Conservation (phyloP, 1,140 invertebrate species). For the Leguminivora glycinivorella region DNA sequence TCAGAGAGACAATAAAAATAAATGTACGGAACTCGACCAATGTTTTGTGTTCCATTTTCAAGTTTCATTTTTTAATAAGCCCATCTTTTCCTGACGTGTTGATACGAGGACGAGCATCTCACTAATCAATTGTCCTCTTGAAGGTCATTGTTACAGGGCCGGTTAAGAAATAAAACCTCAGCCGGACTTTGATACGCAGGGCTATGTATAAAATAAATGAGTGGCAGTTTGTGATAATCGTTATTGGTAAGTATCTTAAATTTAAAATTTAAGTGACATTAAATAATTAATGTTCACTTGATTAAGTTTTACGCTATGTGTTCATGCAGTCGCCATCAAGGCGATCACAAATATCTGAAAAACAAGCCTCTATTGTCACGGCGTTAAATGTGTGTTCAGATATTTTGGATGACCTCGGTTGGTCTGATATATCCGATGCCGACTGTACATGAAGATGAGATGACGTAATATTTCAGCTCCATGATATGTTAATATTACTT, state of each 20-base stretch:
- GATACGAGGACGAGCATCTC: conserved; percentile 39
- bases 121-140: conserved; percentile 47
- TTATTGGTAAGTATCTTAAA: too few relatives aligned
- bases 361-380: too few relatives aligned
- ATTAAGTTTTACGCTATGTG: background rate
- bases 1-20: background rate
- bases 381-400: too few relatives aligned
- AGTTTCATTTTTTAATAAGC: conserved; percentile 37
- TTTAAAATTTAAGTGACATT: too few relatives aligned
- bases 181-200: conserved; percentile 26
- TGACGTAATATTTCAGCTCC: background rate
- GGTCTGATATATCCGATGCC: too few relatives aligned
- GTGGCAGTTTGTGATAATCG: background rate
- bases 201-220: conserved; percentile 6
- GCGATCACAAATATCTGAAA: too few relatives aligned
- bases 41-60: background rate
- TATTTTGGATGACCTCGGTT: too few relatives aligned
- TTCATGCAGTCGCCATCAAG: too few relatives aligned
- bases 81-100: conserved; percentile 30
- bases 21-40: conserved; percentile 13
- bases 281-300: too few relatives aligned
- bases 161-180: conserved; percentile 28
- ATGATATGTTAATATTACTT: background rate
- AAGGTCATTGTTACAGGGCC: conserved; percentile 35
- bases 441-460: too few relatives aligned